Evolutionary conservation across 1,140 invertebrate genomes (phyloP).

Genomic region (Centruroides sculpturatus): DNA sequence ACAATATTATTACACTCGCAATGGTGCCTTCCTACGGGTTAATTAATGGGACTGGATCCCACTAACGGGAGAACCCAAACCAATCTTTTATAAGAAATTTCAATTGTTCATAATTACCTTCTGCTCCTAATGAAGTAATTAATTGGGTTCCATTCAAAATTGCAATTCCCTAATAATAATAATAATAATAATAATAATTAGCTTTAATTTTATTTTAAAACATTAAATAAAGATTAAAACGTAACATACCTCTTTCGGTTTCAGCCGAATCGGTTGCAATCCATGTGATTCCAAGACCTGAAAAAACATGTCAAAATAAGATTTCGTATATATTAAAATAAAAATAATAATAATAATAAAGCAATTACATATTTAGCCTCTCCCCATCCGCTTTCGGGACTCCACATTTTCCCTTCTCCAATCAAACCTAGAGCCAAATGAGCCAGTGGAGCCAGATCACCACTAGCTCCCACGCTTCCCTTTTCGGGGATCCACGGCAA

Average conservation of each 20-base stretch:
- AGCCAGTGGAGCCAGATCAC: slow-evolving; percentile 52
- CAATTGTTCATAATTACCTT: slow-evolving; percentile 29
- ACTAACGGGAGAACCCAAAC: too few species aligned
- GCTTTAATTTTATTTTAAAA: neutral
- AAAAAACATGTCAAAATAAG: slow-evolving; percentile 8
- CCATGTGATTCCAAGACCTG: slow-evolving; percentile 43
- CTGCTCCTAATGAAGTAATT: slow-evolving; percentile 51
- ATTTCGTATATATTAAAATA: neutral
- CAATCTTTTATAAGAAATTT: too few species aligned
- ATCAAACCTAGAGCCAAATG: slow-evolving; percentile 53
- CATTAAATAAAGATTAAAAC: neutral
- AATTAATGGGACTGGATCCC: too few species aligned
- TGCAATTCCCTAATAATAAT: slow-evolving; percentile 39
- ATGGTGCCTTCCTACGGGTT: too few species aligned
- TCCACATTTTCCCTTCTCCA: slow-evolving; percentile 68
- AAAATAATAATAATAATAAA: neutral
- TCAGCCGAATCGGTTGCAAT: slow-evolving; percentile 42
- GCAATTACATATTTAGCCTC: slow-evolving; percentile 44
- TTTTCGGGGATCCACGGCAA: slow-evolving; percentile 58
- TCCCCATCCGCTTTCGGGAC: slow-evolving; percentile 51
- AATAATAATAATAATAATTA: neutral
- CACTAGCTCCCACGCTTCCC: slow-evolving; percentile 56
- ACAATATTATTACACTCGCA: too few species aligned
- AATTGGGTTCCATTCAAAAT: slow-evolving; percentile 62
- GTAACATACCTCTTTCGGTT: slow-evolving; percentile 42